These are phyloP conservation scores for Chrysodeixis includens DNA, from an alignment of 2,888 invertebrate species.

Conservation along the genomic window DNA sequence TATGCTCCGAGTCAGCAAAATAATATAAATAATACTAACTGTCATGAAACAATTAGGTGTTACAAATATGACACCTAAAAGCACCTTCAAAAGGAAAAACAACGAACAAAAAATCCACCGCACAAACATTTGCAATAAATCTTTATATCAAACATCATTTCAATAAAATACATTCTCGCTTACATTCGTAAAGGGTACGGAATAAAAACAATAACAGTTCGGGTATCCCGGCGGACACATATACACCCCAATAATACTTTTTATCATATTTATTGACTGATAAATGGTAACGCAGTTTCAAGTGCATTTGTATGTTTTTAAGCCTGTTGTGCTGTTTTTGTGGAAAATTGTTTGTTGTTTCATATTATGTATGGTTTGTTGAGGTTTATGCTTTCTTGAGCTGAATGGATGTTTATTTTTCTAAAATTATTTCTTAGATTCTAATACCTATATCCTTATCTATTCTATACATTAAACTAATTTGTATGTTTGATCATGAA, in stretches of 20 bases:
- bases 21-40: too few relatives aligned
- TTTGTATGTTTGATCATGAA: too few relatives aligned
- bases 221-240: conserved; percentile 80
- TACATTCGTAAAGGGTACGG: conserved; percentile 79
- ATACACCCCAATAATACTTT: conserved; percentile 87
- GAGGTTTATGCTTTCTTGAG: too few relatives aligned
- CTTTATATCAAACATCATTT: conserved; percentile 81
- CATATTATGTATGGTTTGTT: background rate
- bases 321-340: conserved; percentile 51
- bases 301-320: conserved; percentile 81
- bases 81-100: conserved; percentile 11
- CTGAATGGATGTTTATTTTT: background rate
- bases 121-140: conserved; percentile 73
- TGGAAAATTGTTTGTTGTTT: conserved; percentile 33
- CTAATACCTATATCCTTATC: too few relatives aligned
- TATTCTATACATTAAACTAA: too few relatives aligned
- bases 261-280: conserved; percentile 89
- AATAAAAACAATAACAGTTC: conserved; percentile 85
- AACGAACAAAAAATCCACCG: conserved; percentile 33
- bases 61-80: background rate
- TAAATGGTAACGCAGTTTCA: conserved; percentile 80
- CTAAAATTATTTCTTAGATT: background rate
- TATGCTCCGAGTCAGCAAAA: too few relatives aligned
- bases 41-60: too few relatives aligned
- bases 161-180: conserved; percentile 81